Base-by-base conservation (phyloP, 2,113 vertebrate genomes). In the Epinephelus lanceolatus region DNA sequence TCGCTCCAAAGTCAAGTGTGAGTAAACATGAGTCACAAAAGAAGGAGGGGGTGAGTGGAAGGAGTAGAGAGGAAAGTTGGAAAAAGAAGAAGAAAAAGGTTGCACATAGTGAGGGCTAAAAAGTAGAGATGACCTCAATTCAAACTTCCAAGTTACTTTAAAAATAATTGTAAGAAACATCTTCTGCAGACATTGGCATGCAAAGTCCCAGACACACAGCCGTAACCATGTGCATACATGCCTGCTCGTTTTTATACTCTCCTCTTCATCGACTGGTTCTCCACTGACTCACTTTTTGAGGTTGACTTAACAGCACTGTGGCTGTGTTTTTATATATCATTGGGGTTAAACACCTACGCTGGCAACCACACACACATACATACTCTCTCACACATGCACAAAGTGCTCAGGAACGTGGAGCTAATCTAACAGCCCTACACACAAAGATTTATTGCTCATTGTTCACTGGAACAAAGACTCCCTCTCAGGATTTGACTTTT, bases 11-110 rank as follows among this genome's bases (percentile, higher is more conserved):
- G 47, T 78, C 27, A 73, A 81, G 75, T 70, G 80, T 92, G 86
- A 91, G 82, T 87, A 89, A 92, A 76, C 37, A 55, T 93, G 92
- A 94, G 80, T 94, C 92, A 93, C 52, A 21, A 40, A 78, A 57
- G 40, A 71, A 78, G 25, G 45, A 69, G 56, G 61, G 30, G 59
- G 53, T 55, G 72, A 60, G 42, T 7, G 40, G 61, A 72, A n/a
- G 9, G 33, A 62, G 61, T 4, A 66, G 52, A 85, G 71, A 40
- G 61, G 45, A 19, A 57, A 68, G 65, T 59, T 37, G 53, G 6
- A 42, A 71, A 67, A 52, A 63, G 33, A 12, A n/a, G 25, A 37
- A 59, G 40, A 71, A 23, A 25, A 76, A 72, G 42, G 27, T 18
- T 62, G 55, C 55, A 82, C 53, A 88, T 13, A 70, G 55, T 18